Conservation (phyloP, 2,797 vertebrate species). For the Sebastes goodei region DNA sequence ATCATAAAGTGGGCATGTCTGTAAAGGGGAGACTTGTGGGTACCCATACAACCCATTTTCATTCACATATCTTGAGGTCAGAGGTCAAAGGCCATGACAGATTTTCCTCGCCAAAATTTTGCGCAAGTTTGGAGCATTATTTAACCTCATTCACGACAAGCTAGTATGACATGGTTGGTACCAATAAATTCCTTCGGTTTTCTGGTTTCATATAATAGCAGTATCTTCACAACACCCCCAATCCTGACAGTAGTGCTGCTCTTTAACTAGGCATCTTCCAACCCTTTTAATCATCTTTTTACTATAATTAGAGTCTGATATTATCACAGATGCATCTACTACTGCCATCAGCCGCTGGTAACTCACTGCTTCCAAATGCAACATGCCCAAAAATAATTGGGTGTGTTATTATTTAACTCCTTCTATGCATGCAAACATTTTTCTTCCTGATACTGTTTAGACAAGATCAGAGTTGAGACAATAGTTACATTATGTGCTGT, state of each 20-base stretch:
- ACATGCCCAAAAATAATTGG: constrained; percentile 8
- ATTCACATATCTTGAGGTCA: no score
- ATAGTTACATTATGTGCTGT: background rate
- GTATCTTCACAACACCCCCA: background rate
- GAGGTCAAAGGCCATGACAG: no score
- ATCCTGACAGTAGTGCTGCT: background rate
- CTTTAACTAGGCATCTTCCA: background rate
- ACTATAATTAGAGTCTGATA: constrained; percentile 29
- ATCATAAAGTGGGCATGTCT: no score
- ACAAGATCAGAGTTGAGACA: background rate
- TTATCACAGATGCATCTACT: constrained; percentile 23
- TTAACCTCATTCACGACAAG: no score
- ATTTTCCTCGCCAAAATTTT: no score
- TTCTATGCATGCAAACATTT: background rate
- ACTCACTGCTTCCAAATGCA: constrained; percentile 23
- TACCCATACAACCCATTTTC: no score
- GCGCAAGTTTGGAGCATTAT: no score
- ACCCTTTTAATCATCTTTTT: background rate
- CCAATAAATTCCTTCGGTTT: no score
- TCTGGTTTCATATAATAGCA: no score
- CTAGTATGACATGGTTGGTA: no score
- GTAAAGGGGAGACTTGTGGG: no score
- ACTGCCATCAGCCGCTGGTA: constrained; percentile 10
- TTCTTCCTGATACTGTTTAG: background rate
- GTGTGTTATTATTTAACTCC: background rate